Evolutionary conservation across 2,113 vertebrate species (phyloP).

Genomic region (Leucopsar rothschildi): DNA sequence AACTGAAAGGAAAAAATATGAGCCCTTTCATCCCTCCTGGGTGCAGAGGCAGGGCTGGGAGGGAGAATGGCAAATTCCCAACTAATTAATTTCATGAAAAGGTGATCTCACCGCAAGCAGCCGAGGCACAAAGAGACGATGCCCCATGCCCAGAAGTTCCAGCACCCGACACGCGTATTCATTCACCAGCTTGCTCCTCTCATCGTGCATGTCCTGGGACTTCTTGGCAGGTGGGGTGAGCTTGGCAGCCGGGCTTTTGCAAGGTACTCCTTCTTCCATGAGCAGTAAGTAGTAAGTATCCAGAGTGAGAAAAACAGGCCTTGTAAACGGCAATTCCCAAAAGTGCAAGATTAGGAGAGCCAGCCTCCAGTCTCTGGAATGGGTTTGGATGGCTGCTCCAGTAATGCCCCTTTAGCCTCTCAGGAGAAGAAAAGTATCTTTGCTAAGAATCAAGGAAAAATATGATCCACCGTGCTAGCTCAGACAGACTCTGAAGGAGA

Average conservation of each 20-base stretch:
- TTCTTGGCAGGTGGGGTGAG: conserved; percentile 82
- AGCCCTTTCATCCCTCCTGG: neutral
- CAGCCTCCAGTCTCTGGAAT: conserved; percentile 32
- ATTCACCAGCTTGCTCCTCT: conserved; percentile 82
- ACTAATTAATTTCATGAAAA: conserved; percentile 58
- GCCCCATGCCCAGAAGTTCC: conserved; percentile 97
- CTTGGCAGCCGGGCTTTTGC: conserved; percentile 80
- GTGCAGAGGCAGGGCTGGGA: neutral
- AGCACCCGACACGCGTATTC: conserved; percentile 91
- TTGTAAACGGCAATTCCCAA: conserved; percentile 18
- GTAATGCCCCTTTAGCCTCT: conserved; percentile 37
- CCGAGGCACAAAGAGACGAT: conserved; percentile 95
- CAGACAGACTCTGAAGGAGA: conserved; percentile 25
- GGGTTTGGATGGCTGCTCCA: conserved; percentile 19
- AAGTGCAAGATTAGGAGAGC: conserved; percentile 45
- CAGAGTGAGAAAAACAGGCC: conserved; percentile 71
- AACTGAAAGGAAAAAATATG: neutral
- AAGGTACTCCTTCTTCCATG: conserved; percentile 85
- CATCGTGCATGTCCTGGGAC: conserved; percentile 86
- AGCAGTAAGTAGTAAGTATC: conserved; percentile 75
- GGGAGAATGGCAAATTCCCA: conserved; percentile 17
- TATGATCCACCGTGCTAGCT: conserved; percentile 32
- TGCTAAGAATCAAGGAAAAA: conserved; percentile 56
- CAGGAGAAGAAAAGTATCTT: conserved; percentile 61
- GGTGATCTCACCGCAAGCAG: conserved; percentile 93